Conservation (phyloP, 92 coral and sea anemone species). For the Galaxea fascicularis region DNA sequence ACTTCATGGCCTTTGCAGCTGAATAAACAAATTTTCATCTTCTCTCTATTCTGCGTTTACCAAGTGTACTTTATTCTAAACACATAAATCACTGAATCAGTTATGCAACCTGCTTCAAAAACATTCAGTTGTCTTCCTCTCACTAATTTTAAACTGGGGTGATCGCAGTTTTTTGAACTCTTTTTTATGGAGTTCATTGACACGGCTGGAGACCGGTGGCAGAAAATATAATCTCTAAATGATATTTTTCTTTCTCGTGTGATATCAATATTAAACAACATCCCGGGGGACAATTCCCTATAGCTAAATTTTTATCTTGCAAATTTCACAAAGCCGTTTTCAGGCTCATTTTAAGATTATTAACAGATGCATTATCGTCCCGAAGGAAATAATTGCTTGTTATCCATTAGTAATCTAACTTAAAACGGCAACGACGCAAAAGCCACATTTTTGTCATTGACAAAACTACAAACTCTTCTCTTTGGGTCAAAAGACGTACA, state of each 20-base stretch:
- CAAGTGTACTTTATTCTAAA: background rate
- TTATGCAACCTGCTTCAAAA: background rate
- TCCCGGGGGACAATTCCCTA: background rate
- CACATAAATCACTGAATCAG: background rate
- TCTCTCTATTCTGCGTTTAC: background rate
- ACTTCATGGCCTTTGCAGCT: background rate
- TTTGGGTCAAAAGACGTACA: background rate
- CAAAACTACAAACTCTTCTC: background rate
- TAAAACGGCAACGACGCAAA: background rate
- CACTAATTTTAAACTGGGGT: background rate
- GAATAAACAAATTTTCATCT: background rate
- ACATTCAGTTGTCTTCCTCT: background rate
- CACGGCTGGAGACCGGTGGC: constrained; percentile 39
- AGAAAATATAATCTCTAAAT: constrained; percentile 3
- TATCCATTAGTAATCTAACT: background rate
- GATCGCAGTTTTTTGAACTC: background rate
- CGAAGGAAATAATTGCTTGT: background rate
- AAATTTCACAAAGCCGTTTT: background rate
- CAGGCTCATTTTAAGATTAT: background rate
- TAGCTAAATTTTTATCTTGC: background rate
- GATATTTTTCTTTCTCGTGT: background rate
- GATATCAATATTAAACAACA: background rate
- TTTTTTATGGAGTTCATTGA: background rate
- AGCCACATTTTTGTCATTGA: background rate
- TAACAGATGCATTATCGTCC: background rate